Conservation (phyloP, 2,113 vertebrate genomes). For the Lasiurus borealis region DNA sequence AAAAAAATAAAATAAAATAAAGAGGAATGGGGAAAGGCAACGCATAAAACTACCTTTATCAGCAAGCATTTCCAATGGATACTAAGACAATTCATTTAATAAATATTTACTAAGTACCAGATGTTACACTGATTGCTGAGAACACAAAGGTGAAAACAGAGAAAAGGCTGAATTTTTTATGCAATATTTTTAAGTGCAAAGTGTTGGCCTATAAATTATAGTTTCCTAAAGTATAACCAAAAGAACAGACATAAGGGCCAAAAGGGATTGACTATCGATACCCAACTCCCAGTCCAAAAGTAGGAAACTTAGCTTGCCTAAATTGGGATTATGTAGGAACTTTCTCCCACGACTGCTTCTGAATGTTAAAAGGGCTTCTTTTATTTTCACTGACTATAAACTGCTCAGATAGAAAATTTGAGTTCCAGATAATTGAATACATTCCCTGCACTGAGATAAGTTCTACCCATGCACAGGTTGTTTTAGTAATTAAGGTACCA, state of each 20-base stretch:
- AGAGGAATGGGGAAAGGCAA: slow-evolving; percentile 42
- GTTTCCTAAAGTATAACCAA: slow-evolving; percentile 8
- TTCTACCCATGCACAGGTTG: slow-evolving; percentile 76
- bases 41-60: not conserved
- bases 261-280: not conserved
- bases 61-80: not conserved
- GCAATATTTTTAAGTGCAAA: slow-evolving; percentile 36
- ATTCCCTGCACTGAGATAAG: slow-evolving; percentile 74
- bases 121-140: not conserved
- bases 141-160: slow-evolving; percentile 2
- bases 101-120: slow-evolving; percentile 15
- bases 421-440: slow-evolving; percentile 75
- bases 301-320: slow-evolving; percentile 62
- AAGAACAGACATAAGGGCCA: not conserved
- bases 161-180: not conserved
- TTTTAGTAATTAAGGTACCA: slow-evolving; percentile 77
- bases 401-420: slow-evolving; percentile 78
- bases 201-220: slow-evolving; percentile 40
- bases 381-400: slow-evolving; percentile 77
- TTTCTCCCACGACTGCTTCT: slow-evolving; percentile 61
- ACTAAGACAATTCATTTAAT: slow-evolving; percentile 33
- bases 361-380: slow-evolving; percentile 72
- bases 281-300: slow-evolving; percentile 43
- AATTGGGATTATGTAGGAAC: slow-evolving; percentile 61
- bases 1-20: slow-evolving; percentile 52